Evolutionary conservation across 2,888 invertebrate species (phyloP).

Genomic region (Conistra vaccinii): DNA sequence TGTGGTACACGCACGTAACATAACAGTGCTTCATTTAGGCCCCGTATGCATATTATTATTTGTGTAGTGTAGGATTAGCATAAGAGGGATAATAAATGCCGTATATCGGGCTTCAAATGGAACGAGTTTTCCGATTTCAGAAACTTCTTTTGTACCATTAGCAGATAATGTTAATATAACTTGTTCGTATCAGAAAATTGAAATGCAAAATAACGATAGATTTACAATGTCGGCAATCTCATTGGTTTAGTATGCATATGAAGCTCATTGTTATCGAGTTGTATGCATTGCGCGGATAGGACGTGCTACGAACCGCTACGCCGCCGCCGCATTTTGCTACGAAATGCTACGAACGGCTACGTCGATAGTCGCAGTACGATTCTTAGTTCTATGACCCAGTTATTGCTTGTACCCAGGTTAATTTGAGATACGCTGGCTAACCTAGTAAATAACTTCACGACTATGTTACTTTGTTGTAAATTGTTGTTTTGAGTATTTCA

Average conservation of each 20-base stretch:
- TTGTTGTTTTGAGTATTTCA: not conserved
- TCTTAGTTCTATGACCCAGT: no score
- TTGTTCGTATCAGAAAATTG: not conserved
- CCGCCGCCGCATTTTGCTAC: not conserved
- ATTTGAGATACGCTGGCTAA: not conserved
- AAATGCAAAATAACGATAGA: not conserved
- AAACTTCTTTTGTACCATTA: not conserved
- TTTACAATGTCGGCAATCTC: not conserved
- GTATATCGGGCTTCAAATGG: not conserved
- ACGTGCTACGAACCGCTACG: conserved; percentile 4
- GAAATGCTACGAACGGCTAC: conserved; percentile 2
- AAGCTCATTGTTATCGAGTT: conserved; percentile 7
- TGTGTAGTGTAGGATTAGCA: not conserved
- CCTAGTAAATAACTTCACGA: not conserved
- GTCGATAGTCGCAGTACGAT: no score
- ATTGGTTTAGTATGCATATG: conserved; percentile 2
- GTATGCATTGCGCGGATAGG: not conserved
- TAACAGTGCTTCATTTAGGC: not conserved
- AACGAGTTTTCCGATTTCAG: not conserved
- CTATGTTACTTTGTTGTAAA: not conserved
- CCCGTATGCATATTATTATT: no score
- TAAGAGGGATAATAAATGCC: not conserved
- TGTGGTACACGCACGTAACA: no score
- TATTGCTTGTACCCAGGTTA: not conserved
- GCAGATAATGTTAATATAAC: not conserved